Base-by-base conservation (phyloP, 2,113 vertebrate species). In the Burhinus oedicnemus region DNA sequence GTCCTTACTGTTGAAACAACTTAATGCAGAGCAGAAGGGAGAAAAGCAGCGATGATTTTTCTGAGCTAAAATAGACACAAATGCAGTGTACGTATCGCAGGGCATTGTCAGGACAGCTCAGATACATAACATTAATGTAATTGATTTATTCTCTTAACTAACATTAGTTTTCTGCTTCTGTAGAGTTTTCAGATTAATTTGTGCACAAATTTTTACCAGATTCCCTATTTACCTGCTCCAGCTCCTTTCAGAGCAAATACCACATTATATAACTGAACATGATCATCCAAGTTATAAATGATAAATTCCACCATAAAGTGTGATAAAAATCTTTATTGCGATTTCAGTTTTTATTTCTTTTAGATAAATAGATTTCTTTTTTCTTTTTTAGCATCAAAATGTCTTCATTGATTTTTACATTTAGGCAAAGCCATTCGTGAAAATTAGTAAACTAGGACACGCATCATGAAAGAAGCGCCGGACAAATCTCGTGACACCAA, bases 281-380 rank as follows among this genome's bases (percentile, higher is more conserved):
- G 55, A 65, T 61, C 66, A 75, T 40, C 36, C 70, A 52, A 54
- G 49, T 74, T 89, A 80, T 76, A 89, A 94, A 95, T 83, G 52
- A 95, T 57, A 89, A 91, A 90, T 85, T 83, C 82, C 68, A 91
- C 51, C 36, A 71, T n/a, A 81, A 90, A 45, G 55, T 68, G 83
- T 83, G 83, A 81, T 83, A 93, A 96, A 95, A 95, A 85, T 42
- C 94, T 97, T 98, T 97, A 97, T 97, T 97, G 80, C 54, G 21
- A 47, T 83, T 87, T 71, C 77, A 71, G 19, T 4, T 94, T 97
- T 95, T 87, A 82, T 92, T 90, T 94, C 80, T 95, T 85, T 85
- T 38, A 68, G 69, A 82, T 55, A 54, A 93, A 91, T 29, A 54
- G 72, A 36, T 44, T 49, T 25, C 45, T 61, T 62, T 52, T 47